Evolutionary conservation across 2,888 invertebrate genomes (phyloP).

Genomic region (Cheilosia pagana): DNA sequence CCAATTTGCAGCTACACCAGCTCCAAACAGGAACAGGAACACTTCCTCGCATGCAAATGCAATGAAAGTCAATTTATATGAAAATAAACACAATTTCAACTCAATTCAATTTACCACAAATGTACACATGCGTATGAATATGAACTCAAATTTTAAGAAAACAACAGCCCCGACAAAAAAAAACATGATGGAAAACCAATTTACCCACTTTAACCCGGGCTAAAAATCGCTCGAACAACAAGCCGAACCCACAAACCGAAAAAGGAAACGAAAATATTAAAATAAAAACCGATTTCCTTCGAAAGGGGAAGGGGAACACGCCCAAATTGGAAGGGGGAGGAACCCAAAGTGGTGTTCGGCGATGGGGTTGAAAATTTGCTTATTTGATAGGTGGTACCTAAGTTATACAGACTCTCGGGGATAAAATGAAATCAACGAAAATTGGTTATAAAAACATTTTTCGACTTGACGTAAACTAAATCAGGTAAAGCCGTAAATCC

Average conservation of each 20-base stretch:
- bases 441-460: slow-evolving; percentile 71
- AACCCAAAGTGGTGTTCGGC: slow-evolving; percentile 36
- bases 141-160: slow-evolving; percentile 59
- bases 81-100: slow-evolving; percentile 70
- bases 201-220: slow-evolving; percentile 65
- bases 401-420: slow-evolving; percentile 44
- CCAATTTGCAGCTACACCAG: slow-evolving; percentile 43
- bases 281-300: slow-evolving; percentile 70
- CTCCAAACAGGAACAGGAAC: slow-evolving; percentile 10
- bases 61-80: slow-evolving; percentile 71
- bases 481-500: slow-evolving; percentile 71
- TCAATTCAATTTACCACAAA: slow-evolving; percentile 72
- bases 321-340: not conserved
- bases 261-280: slow-evolving; percentile 39
- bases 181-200: slow-evolving; percentile 63
- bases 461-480: slow-evolving; percentile 53
- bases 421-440: slow-evolving; percentile 66
- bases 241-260: not conserved
- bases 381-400: slow-evolving; percentile 53
- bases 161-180: slow-evolving; percentile 48
- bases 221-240: slow-evolving; percentile 44
- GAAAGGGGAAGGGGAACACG: slow-evolving; percentile 6
- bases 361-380: slow-evolving; percentile 73
- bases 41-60: not conserved
- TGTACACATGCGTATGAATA: slow-evolving; percentile 28